phyloP scores from a whole-genome alignment of 2,797 vertebrate genomes.

The Microctenopoma steveboyesi region DNA sequence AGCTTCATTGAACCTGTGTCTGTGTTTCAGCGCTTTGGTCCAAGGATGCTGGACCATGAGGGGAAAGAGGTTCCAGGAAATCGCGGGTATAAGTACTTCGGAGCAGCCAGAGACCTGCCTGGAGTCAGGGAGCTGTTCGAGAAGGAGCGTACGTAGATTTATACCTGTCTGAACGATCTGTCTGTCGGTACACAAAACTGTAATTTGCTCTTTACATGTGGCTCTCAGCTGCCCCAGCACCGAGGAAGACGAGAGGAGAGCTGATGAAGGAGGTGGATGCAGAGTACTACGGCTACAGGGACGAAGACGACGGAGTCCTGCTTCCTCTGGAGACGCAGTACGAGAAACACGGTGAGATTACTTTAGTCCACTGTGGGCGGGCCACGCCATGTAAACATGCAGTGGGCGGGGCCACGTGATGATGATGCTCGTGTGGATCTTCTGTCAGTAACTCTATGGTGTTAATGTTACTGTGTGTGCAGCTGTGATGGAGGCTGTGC shows the following conservation, averaged over 20 bases:
- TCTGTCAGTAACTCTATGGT: background rate
- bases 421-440: too few species aligned
- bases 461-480: background rate
- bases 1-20: background rate
- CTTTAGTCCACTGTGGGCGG: background rate
- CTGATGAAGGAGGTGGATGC: constrained; percentile 97
- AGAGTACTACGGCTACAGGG: constrained; percentile 96
- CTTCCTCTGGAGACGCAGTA: constrained; percentile 91
- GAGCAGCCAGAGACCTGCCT: constrained; percentile 94
- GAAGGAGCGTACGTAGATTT: constrained; percentile 89
- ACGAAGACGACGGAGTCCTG: constrained; percentile 94
- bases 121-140: constrained; percentile 97
- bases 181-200: background rate
- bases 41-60: constrained; percentile 95
- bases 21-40: constrained; percentile 88
- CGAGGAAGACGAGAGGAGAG: constrained; percentile 92
- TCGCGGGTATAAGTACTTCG: constrained; percentile 97
- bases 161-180: background rate
- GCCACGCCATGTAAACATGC: too few species aligned
- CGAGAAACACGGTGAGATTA: constrained; percentile 85
- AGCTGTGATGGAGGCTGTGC: constrained; percentile 88
- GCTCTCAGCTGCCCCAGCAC: constrained; percentile 87
- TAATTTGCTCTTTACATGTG: constrained; percentile 31
- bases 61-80: constrained; percentile 97
- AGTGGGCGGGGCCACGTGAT: too few species aligned